phyloP scores from a whole-genome alignment of 2,797 vertebrate species.

The Scarus forsteni region DNA sequence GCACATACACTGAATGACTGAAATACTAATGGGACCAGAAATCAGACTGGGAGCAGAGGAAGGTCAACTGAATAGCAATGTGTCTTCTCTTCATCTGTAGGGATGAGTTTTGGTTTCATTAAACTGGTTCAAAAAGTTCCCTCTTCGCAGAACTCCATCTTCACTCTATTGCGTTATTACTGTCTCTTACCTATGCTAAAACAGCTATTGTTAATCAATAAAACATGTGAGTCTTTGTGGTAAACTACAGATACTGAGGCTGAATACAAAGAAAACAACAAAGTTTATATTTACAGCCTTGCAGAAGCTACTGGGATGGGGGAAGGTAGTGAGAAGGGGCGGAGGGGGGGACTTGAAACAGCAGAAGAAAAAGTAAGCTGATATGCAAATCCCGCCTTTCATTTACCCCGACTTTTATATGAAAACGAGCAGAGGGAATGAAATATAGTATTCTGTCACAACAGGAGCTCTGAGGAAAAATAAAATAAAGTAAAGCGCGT shows the following conservation, averaged over 20 bases:
- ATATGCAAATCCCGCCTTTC: conserved; percentile 80
- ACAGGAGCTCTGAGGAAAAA: conserved; percentile 62
- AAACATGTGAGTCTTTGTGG: conserved; percentile 16
- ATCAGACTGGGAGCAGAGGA: not conserved
- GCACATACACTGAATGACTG: conserved; percentile 21
- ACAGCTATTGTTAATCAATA: conserved; percentile 6
- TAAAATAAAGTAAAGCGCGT: conserved; percentile 62
- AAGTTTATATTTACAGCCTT: conserved; percentile 67
- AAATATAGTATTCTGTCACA: conserved; percentile 82
- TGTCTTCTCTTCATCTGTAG: not conserved
- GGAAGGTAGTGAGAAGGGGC: not conserved
- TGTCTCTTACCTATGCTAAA: conserved; percentile 5
- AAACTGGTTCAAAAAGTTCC: conserved; percentile 15
- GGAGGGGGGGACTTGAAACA: conserved; percentile 19
- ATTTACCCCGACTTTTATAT: conserved; percentile 80
- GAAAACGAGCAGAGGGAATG: conserved; percentile 72
- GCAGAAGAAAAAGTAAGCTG: conserved; percentile 49
- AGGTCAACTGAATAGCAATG: conserved; percentile 11
- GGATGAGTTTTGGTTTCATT: conserved; percentile 8
- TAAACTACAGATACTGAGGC: conserved; percentile 12
- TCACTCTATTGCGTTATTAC: not conserved
- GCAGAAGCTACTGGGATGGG: conserved; percentile 37
- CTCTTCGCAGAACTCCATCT: conserved; percentile 8
- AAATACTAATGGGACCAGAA: conserved; percentile 31
- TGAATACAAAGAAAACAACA: conserved; percentile 34